phyloP scores from a whole-genome alignment of 2,113 vertebrate genomes.

The Sprattus sprattus region DNA sequence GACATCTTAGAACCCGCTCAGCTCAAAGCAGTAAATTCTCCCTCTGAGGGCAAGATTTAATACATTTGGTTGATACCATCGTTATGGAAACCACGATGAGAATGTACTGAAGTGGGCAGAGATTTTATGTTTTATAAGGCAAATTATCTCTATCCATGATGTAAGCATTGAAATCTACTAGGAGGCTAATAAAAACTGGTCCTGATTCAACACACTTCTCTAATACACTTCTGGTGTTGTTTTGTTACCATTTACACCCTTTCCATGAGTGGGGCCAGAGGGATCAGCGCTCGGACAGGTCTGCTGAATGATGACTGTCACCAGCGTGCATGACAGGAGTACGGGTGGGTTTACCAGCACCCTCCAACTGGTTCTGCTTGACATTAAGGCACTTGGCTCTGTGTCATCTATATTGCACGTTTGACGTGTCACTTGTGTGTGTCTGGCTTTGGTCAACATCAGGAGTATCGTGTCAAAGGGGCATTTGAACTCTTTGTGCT shows the following conservation, averaged over 20 bases:
- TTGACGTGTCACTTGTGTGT: not conserved
- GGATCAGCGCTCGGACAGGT: not conserved
- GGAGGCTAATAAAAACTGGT: not conserved
- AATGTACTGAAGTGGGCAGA: not conserved
- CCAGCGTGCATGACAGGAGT: not conserved
- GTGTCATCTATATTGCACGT: not conserved
- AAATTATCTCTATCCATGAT: not conserved
- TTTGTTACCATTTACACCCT: not conserved
- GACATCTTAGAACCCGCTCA: not conserved
- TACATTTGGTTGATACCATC: not conserved
- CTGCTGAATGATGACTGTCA: not conserved
- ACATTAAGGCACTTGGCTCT: not conserved
- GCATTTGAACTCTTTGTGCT: too few species aligned
- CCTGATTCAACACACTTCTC: not conserved
- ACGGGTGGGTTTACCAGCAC: not conserved
- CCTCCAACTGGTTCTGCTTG: not conserved
- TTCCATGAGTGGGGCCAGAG: not conserved
- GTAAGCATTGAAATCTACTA: not conserved
- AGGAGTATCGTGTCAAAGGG: too few species aligned
- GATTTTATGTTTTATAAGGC: not conserved
- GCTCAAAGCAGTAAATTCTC: not conserved
- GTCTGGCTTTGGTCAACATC: not conserved
- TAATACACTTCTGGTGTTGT: not conserved
- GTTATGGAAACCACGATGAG: not conserved
- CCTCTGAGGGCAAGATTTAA: not conserved